Conservation (phyloP, 2,113 vertebrate species). For the Barbus barbus region DNA sequence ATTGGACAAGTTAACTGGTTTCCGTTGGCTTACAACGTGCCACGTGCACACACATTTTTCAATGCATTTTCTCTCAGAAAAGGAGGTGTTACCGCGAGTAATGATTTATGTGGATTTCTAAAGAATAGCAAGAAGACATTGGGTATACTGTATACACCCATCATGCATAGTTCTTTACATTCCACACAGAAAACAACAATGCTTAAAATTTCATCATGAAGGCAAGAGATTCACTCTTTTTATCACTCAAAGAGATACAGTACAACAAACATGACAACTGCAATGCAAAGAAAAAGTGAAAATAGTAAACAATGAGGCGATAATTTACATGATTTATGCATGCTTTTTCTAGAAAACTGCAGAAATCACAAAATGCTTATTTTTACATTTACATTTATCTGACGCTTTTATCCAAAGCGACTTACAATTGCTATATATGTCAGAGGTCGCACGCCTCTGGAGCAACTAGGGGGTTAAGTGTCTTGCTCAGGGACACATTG, state of each 20-base stretch:
- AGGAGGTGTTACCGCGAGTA: neutral
- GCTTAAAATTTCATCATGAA: neutral
- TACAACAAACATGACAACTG: neutral
- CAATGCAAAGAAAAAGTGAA: neutral
- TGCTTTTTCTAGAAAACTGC: neutral
- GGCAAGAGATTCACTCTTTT: neutral
- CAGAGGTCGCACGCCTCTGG: no score
- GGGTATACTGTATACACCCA: neutral
- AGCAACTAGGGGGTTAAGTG: no score
- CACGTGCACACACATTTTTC: neutral
- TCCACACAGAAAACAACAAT: neutral
- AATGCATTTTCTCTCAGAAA: neutral
- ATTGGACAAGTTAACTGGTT: neutral
- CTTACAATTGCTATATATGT: no score
- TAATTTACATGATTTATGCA: neutral
- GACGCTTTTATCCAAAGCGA: no score
- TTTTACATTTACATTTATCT: no score
- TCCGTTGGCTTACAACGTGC: neutral
- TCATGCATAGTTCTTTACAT: neutral
- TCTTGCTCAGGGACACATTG: no score
- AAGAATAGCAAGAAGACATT: neutral
- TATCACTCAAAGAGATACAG: neutral
- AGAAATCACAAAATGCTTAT: neutral
- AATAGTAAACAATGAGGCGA: neutral
- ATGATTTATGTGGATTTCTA: neutral